Evolutionary conservation across 2,797 vertebrate species (phyloP).

Genomic region (Menidia menidia): DNA sequence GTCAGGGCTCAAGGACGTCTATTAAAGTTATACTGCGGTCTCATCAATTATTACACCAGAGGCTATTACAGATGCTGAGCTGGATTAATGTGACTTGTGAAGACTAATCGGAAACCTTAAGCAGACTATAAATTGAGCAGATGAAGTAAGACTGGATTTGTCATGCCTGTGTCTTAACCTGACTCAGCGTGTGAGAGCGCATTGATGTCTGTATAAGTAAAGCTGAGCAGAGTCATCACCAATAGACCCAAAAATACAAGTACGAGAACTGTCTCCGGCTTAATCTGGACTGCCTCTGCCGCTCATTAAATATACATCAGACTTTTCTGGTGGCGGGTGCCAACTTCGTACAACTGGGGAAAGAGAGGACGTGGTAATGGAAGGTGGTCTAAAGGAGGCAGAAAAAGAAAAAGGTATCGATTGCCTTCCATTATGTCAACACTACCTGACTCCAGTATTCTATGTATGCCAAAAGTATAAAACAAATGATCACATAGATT

Average conservation of each 20-base stretch:
- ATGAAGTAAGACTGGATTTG: neutral
- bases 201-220: constrained; percentile 15
- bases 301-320: constrained; percentile 81
- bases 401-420: constrained; percentile 13
- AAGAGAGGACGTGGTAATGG: constrained; percentile 42
- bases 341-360: constrained; percentile 20
- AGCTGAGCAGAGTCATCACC: constrained; percentile 20
- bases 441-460: neutral
- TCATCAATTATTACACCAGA: constrained; percentile 49
- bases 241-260: constrained; percentile 38
- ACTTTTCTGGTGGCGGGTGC: constrained; percentile 48
- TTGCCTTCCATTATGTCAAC: neutral
- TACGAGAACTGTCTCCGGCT: constrained; percentile 48
- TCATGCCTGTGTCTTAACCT: neutral
- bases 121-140: neutral
- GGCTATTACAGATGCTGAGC: constrained; percentile 1
- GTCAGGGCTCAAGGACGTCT: constrained; percentile 42
- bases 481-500: no score
- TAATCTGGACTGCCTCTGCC: constrained; percentile 60
- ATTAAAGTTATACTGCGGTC: constrained; percentile 42
- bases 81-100: constrained; percentile 14
- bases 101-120: constrained; percentile 11
- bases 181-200: neutral
- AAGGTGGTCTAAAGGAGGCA: constrained; percentile 15
- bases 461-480: no score